These are phyloP conservation scores for Parascotia fuliginaria DNA, from an alignment of 2,888 invertebrate species.

Conservation along the genomic window DNA sequence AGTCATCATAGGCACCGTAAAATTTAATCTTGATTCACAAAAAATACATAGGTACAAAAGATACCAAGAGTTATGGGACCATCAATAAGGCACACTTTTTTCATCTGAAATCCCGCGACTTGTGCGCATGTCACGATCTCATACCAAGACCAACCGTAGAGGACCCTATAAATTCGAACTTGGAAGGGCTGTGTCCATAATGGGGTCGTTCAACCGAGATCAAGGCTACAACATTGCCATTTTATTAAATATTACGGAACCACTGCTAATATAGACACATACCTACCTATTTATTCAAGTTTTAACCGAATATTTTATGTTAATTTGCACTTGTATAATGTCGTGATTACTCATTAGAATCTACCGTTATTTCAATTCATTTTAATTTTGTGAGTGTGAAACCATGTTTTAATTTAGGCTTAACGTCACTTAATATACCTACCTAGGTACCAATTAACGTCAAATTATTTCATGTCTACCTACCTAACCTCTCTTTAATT, in stretches of 20 bases:
- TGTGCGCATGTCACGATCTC: constrained; percentile 71
- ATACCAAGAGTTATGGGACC: not conserved
- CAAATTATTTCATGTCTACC: constrained; percentile 19
- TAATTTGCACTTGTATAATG: too few species aligned
- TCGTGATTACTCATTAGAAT: too few species aligned
- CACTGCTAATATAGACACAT: too few species aligned
- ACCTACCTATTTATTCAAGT: too few species aligned
- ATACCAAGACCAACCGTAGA: constrained; percentile 37
- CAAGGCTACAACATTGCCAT: constrained; percentile 40
- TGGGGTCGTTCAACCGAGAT: constrained; percentile 53
- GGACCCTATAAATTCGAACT: constrained; percentile 26
- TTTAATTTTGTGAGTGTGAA: not conserved
- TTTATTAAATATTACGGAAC: not conserved
- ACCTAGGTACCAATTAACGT: not conserved
- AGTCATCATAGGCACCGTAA: too few species aligned
- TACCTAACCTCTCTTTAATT: not conserved
- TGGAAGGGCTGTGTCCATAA: constrained; percentile 34
- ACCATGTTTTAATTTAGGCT: not conserved
- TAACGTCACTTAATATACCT: not conserved
- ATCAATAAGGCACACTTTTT: constrained; percentile 1
- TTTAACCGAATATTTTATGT: too few species aligned
- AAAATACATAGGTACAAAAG: too few species aligned
- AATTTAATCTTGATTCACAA: too few species aligned
- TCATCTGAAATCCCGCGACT: constrained; percentile 41
- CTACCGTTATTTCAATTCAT: too few species aligned